These are phyloP conservation scores for Oscheius sp. DNA, from an alignment of 1,140 invertebrate species.

Conservation along the genomic window DNA sequence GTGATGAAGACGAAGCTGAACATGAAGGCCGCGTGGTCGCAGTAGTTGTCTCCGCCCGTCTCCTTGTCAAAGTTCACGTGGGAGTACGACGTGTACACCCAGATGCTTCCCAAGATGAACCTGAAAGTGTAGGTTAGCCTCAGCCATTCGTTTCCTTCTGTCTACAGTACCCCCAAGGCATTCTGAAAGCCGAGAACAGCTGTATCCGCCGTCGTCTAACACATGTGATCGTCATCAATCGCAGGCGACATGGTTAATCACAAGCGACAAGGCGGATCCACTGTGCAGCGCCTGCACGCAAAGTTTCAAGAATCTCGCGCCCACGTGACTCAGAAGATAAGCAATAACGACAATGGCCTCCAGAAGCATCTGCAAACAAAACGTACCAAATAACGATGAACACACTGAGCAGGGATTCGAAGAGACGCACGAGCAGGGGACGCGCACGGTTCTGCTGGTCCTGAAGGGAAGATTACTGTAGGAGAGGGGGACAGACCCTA, in stretches of 20 bases:
- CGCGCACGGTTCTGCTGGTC: neutral
- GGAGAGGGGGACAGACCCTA: constrained; percentile 2
- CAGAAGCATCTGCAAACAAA: neutral
- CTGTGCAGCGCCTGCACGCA: neutral
- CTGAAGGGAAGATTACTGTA: neutral
- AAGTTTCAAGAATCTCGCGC: neutral
- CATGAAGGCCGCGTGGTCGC: constrained; percentile 37
- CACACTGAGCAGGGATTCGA: constrained; percentile 1
- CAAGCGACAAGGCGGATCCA: neutral
- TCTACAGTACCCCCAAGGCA: too few relatives aligned
- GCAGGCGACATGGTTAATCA: neutral
- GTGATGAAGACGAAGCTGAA: constrained; percentile 42
- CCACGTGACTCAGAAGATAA: neutral
- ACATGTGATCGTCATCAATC: constrained; percentile 10
- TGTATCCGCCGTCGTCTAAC: neutral
- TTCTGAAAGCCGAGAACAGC: too few relatives aligned
- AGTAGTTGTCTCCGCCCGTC: constrained; percentile 5
- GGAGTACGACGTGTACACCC: constrained; percentile 34
- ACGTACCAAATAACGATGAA: constrained; percentile 27
- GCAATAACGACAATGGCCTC: neutral
- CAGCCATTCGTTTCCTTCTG: too few relatives aligned
- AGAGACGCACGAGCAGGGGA: neutral
- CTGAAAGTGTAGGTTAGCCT: too few relatives aligned
- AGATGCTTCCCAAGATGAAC: constrained; percentile 36
- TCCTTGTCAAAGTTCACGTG: neutral